Base-by-base conservation (phyloP, 1,140 invertebrate species). In the Drosophila tropicalis region DNA sequence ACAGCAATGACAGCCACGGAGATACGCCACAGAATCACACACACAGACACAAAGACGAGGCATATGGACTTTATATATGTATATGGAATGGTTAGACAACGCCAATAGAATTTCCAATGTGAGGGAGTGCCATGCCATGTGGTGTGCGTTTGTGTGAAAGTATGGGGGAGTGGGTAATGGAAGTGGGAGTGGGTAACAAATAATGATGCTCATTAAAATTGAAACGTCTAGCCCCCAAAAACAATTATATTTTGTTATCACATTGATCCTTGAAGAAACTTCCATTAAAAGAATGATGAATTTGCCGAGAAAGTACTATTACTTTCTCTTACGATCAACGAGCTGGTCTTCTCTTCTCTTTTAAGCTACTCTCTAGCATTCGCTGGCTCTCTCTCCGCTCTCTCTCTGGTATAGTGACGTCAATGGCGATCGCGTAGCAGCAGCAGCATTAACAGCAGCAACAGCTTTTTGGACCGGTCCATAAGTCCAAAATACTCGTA, bases 381-480 rank as follows among this genome's bases (percentile, higher is more conserved):
- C 22, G 22, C 44, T 6, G n/a, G n/a, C 15, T 47, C 17, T 47
- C 15, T 47, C 41, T 47, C n/a, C n/a, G 17, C 41, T 44, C 40
- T 44, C 13, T 44, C 41, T 47, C 15, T 51, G 17, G 7, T 51
- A 12, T 19, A 17, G 44, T 51, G 44, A 51, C 44, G 44, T 51
- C 44, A 51, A 51, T 51, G 44, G 62, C 63, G 72, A 78, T 62
- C 44, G 44, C 44, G 17, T 17, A 47, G 44, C 72, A 72, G 75
- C 67, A 75, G 63, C 67, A 75, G 63, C 60, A 55, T 15, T 66
- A 56, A 12, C 67, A 67, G 15, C 62, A 57, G 41, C 70, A 70
- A 10, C 62, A 66, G 29, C 68, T 51, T 17, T 39, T 67, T 63
- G 71, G 81, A 87, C 83, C 83, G 83, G 83, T 86, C 83, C 67